Base-by-base conservation (phyloP, 2,113 vertebrate genomes). In the Scortum barcoo region DNA sequence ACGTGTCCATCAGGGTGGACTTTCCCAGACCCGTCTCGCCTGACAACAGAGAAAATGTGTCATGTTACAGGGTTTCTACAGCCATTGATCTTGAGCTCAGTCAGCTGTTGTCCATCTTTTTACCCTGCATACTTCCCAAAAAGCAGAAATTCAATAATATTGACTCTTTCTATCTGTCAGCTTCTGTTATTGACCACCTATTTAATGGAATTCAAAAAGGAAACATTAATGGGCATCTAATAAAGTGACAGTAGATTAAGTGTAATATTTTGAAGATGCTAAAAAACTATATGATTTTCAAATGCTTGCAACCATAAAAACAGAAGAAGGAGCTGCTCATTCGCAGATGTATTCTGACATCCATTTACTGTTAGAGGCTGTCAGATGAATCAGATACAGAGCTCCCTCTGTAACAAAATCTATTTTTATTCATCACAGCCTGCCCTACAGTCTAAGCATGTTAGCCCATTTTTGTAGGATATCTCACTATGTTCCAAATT, bases 11-110 rank as follows among this genome's bases (percentile, higher is more conserved):
- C 63, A 99, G 95, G 19, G 98, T 99, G 53, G 98, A 99, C 89
- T 99, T 99, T 54, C 98, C 98, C 86, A 99, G 95, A 53, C 98
- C 98, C 1, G 98, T 99, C 94, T 99, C 98, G 20, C 98, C 98
- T 99, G 53, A 81, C 86, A 44, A 70, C 38, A 65, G 44, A 74
- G 2, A 33, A 67, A 51, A 40, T 5, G 1, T 30, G 50, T 61
- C n/a, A 61, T 33, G 51, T 78, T 78, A 78, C 22, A 30, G 3
- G n/a, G 16, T 28, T 70, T 17, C 16, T n/a, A 57, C 19, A 56
- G 28, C 66, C 22, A 12, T 40, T 46, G 4, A 58, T 69, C 63
- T 40, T 28, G 1, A 20, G 7, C 2, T 58, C 26, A 22, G 19
- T 46, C 40, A 28, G 46, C 24, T 5, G 36, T 4, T 61, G 2